Percentiles rank a stretch among this genome's conserved stretches.
Evolutionary conservation across 53 echinoderm and acorn worm species (phyloP).

Genomic region (Glandiceps talaboti): DNA sequence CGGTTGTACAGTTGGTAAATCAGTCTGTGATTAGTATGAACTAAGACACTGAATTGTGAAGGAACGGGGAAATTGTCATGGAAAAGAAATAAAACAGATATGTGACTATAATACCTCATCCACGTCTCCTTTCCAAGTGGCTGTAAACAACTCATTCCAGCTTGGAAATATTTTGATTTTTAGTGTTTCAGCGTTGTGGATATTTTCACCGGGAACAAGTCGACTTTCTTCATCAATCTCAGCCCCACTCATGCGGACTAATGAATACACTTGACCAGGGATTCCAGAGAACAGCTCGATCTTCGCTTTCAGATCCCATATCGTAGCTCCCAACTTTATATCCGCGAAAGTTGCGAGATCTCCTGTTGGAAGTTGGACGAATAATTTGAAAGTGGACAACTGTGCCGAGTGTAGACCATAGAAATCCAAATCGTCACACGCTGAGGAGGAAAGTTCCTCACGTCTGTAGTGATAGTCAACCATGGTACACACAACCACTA

Average conservation of each 20-base stretch:
- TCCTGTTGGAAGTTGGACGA: background rate
- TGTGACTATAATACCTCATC: background rate
- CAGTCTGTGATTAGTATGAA: too few relatives aligned
- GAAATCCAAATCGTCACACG: too few relatives aligned
- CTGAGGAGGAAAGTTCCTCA: too few relatives aligned
- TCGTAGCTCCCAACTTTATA: background rate
- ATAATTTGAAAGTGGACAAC: background rate
- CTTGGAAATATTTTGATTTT: background rate
- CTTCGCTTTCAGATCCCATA: background rate
- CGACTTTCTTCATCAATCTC: background rate
- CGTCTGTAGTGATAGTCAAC: too few relatives aligned
- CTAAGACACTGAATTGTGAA: too few relatives aligned
- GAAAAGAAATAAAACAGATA: too few relatives aligned
- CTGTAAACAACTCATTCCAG: background rate
- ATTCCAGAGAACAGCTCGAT: background rate
- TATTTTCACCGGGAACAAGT: background rate
- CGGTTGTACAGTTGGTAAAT: too few relatives aligned
- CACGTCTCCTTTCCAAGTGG: background rate
- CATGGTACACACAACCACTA: too few relatives aligned
- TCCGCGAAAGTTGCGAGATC: background rate
- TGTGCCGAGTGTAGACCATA: too few relatives aligned
- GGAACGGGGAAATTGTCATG: too few relatives aligned
- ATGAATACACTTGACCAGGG: background rate
- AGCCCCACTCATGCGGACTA: background rate
- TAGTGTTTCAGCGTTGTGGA: background rate